Conservation (phyloP, 2,797 vertebrate species). For the Muscicapa striata region DNA sequence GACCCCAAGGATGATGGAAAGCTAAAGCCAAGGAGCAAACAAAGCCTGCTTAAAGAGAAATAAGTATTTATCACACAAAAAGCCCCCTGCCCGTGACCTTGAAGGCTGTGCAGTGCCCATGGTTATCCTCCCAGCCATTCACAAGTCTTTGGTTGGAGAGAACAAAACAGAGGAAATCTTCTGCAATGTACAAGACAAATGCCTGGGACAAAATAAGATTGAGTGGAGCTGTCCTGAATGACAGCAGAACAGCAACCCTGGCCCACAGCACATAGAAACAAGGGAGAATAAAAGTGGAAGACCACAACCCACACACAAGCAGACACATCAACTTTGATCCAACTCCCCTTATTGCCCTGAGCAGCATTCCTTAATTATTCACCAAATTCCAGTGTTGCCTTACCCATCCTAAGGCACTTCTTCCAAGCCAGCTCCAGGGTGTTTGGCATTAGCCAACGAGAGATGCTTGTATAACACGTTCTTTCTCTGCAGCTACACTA, state of each 20-base stretch:
- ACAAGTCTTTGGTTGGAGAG: background rate
- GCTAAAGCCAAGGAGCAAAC: background rate
- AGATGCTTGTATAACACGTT: background rate
- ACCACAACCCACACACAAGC: background rate
- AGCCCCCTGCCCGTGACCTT: background rate
- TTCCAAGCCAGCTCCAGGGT: background rate
- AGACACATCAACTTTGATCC: background rate
- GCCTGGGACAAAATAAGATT: background rate
- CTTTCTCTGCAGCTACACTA: background rate
- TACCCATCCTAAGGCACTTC: background rate
- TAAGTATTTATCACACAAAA: background rate
- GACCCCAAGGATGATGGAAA: background rate
- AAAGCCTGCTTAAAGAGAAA: background rate
- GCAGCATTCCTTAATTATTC: background rate
- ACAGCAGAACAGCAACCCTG: background rate
- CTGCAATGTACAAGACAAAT: rapidly evolving
- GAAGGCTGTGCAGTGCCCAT: background rate
- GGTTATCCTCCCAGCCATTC: background rate
- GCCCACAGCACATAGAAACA: background rate
- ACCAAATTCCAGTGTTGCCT: background rate
- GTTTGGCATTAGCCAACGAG: background rate
- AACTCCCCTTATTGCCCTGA: background rate
- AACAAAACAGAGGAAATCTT: background rate
- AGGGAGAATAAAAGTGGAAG: background rate
- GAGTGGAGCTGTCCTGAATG: background rate